These are phyloP conservation scores for Grallaria varia DNA, from an alignment of 2,113 vertebrate genomes.

Conservation along the genomic window DNA sequence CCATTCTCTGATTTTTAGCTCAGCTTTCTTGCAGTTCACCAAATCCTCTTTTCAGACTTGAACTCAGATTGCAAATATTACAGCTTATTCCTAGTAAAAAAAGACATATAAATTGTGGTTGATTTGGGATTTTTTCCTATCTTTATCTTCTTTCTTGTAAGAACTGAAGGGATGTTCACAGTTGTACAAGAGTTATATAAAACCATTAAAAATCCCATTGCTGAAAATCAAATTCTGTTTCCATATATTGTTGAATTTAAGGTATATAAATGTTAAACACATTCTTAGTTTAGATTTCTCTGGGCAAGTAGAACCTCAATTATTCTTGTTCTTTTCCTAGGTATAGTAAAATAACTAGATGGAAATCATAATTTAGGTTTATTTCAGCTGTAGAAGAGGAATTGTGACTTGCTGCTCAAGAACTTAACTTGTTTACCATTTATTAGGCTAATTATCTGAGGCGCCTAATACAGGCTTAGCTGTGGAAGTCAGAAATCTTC, in stretches of 20 bases:
- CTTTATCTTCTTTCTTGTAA: background rate
- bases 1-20: background rate
- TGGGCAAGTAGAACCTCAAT: background rate
- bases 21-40: background rate
- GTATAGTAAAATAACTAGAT: background rate
- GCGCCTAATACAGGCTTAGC: background rate
- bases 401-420: background rate
- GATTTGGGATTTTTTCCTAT: background rate
- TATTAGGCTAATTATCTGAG: background rate
- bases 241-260: background rate
- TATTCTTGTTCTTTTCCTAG: background rate
- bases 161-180: background rate
- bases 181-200: background rate
- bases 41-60: background rate
- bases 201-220: background rate
- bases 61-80: background rate
- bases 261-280: background rate
- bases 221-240: background rate
- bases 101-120: background rate
- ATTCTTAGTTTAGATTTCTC: background rate
- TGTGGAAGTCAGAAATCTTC: background rate
- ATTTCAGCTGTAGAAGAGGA: background rate
- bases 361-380: background rate
- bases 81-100: background rate
- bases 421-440: background rate